These are phyloP conservation scores for Zoanthus sociatus DNA, from an alignment of 92 coral and sea anemone genomes.

Conservation along the genomic window DNA sequence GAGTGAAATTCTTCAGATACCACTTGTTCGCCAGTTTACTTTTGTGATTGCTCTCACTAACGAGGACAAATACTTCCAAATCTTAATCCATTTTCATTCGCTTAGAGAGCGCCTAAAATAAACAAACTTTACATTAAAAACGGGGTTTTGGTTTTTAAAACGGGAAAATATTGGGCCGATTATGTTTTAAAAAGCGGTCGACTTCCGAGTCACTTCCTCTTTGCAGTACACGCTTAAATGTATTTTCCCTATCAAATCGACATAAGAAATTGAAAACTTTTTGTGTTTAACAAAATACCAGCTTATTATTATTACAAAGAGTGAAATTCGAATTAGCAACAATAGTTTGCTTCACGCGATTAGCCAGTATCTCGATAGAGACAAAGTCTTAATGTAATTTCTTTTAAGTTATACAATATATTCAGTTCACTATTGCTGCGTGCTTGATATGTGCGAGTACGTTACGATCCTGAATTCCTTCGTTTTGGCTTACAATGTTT, in stretches of 20 bases:
- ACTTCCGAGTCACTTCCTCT: conserved; percentile 31
- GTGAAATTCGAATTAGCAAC: neutral
- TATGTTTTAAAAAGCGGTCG: neutral
- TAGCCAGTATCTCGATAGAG: neutral
- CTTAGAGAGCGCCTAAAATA: conserved; percentile 22
- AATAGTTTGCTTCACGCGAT: conserved; percentile 1
- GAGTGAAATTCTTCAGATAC: conserved; percentile 41
- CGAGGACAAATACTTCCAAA: conserved; percentile 22
- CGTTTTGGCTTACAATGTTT: neutral
- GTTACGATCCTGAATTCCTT: conserved; percentile 22
- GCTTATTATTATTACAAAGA: conserved; percentile 10
- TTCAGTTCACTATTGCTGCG: neutral
- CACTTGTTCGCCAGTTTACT: conserved; percentile 28
- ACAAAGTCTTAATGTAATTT: too few species aligned
- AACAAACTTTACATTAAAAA: conserved; percentile 50
- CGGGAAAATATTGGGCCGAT: neutral
- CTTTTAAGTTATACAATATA: neutral
- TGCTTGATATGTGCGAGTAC: neutral
- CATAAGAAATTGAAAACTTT: neutral
- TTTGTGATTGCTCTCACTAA: conserved; percentile 40
- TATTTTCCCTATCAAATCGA: neutral
- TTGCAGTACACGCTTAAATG: neutral
- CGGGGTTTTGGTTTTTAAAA: conserved; percentile 13
- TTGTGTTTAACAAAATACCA: conserved; percentile 20
- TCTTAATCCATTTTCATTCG: conserved; percentile 24